phyloP scores from a whole-genome alignment of 92 coral and sea anemone species.

The Epizoanthus ramosus region DNA sequence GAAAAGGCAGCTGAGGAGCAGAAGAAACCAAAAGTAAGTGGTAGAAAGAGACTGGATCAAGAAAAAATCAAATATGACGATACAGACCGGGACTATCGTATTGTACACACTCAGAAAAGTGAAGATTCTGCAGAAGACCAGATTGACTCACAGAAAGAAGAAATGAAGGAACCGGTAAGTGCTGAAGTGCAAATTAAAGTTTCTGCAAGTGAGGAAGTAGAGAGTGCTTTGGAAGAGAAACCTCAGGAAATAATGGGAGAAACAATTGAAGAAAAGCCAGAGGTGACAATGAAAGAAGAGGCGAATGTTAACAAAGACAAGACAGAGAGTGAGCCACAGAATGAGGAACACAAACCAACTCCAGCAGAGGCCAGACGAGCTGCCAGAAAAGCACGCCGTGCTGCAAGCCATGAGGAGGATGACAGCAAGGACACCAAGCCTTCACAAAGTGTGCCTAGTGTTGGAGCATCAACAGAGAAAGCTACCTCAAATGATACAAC shows the following conservation, averaged over 20 bases:
- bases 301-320: background rate
- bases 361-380: conserved; percentile 24
- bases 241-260: background rate
- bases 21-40: conserved; percentile 44
- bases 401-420: conserved; percentile 31
- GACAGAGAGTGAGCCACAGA: no score
- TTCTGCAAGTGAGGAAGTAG: conserved; percentile 47
- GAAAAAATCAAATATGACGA: conserved; percentile 36
- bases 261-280: background rate
- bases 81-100: conserved; percentile 12
- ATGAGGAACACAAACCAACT: conserved; percentile 6
- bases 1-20: conserved; percentile 62
- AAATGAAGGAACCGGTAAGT: conserved; percentile 34
- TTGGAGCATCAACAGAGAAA: conserved; percentile 3
- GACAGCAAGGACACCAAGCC: background rate
- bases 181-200: conserved; percentile 37
- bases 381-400: conserved; percentile 4
- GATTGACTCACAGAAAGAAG: conserved; percentile 14
- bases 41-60: conserved; percentile 38
- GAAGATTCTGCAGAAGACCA: conserved; percentile 2
- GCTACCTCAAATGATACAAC: background rate
- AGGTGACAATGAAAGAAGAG: background rate
- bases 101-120: conserved; percentile 9
- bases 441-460: background rate
- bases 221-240: conserved; percentile 27